Evolutionary conservation across 2,888 invertebrate species (phyloP).

Genomic region (Enchytraeus crypticus): DNA sequence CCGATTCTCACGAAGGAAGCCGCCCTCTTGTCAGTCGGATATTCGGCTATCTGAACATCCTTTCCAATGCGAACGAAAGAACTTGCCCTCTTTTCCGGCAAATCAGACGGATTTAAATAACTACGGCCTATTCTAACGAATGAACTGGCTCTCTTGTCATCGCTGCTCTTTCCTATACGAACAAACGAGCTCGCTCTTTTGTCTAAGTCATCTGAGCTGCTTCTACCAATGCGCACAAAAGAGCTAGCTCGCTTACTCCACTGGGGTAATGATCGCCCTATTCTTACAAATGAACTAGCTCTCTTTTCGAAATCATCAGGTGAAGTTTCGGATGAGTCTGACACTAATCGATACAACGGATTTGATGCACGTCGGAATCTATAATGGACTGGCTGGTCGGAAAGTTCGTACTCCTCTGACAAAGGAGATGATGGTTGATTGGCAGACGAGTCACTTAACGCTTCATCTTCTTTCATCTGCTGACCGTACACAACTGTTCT

Average conservation of each 20-base stretch:
- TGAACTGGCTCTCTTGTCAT: slow-evolving; percentile 1
- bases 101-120: too few relatives aligned
- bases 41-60: neutral
- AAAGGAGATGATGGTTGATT: too few relatives aligned
- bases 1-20: neutral
- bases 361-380: too few relatives aligned
- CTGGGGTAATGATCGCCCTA: neutral
- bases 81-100: slow-evolving; percentile 11
- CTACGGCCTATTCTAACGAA: slow-evolving; percentile 2
- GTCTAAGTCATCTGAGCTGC: neutral
- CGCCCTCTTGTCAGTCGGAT: neutral
- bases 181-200: slow-evolving; percentile 7
- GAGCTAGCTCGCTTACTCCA: slow-evolving; percentile 1
- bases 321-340: too few relatives aligned
- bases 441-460: too few relatives aligned
- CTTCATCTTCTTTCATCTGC: too few relatives aligned
- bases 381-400: too few relatives aligned
- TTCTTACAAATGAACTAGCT: slow-evolving; percentile 4
- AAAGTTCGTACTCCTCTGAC: too few relatives aligned
- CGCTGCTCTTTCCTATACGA: slow-evolving; percentile 1
- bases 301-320: neutral
- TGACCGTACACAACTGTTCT: too few relatives aligned
- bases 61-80: slow-evolving; percentile 19
- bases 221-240: slow-evolving; percentile 9
- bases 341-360: too few relatives aligned